Evolutionary conservation across 2,888 invertebrate species (phyloP), one percentile per base, ranked within the genome.

Genomic region (Chymomyza procnemis): DNA sequence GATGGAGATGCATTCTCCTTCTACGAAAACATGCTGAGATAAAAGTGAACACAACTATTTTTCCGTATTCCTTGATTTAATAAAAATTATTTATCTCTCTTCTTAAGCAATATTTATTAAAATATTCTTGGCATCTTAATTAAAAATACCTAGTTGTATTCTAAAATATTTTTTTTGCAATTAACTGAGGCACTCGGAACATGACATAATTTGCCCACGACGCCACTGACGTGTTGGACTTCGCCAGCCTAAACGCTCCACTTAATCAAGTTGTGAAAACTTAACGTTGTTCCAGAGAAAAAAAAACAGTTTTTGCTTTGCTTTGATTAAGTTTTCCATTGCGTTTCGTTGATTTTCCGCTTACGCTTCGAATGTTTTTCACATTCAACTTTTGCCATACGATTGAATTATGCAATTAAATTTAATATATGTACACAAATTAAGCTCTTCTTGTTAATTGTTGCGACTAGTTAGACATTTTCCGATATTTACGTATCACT

Each of bases 401-500:
- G 78, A 78, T 78, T 78, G 73, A 66, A 73, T 79, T 80, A 75
- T 79, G 71, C 73, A 75, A 72, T 74, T 80, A 73, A 78, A 26
- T 60, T 61, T 57, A n/a, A 34, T 48, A 26, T 47, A 12, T 48
- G 26, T 52, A n/a, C 30, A 52, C 26, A 61, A 12, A 52, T 63
- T 52, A 21, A 48, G 5, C 18, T 57, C 62, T 34, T 58, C 61
- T 60, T 58, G 67, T 70, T 71, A 69, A 63, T 73, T 74, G 69
- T 60, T 59, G 56, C n/a, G 65, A 54, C 48, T 12, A n/a, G 19
- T 34, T 18, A 57, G 56, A 57, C 47, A 12, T 34, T 57, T 54
- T 66, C 61, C 22, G 58, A 50, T 85, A 72, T 85, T 85, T 85
- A 61, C 82, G 58, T 71, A 71, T 66, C 82, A 81, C 84, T 83